Base-by-base conservation (phyloP, 2,888 invertebrate species). In the Synergus laeviventris region DNA sequence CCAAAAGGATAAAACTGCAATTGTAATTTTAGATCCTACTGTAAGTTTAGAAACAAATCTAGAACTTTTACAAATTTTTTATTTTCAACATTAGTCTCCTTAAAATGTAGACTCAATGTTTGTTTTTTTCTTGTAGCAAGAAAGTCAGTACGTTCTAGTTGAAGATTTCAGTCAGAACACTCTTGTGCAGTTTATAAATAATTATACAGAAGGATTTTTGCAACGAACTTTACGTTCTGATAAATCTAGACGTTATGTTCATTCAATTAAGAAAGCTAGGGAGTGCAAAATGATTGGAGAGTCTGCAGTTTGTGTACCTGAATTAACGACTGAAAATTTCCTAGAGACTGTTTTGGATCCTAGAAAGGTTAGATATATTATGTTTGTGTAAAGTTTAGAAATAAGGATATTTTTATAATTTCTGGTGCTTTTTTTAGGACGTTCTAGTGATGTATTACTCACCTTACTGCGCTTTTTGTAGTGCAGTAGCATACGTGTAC, bases 391-490 rank as follows among this genome's bases (percentile, higher is more conserved):
- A 62, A 36, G 9, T 39, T n/a, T 66, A 66, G 42, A 14, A 3
- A 36, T 14, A 70, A 11, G 3, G n/a, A 70, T 18, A 16, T 42
- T 31, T 73, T 60, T 14, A 14, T 18, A 9, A 61, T 16, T 64
- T 75, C 18, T 75, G 80, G 78, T 75, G 76, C 31, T 79, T 82
- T 84, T 92, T 91, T 42, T 91, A 95, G 97, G 94, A 95, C 86
- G 94, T 95, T 78, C 93, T 97, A 73, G 93, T 95, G 11, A 92
- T 97, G 83, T 96, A 96, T 90, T 94, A 96, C 86, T 95, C 96
- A 5, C 94, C 94, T 38, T 95, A 95, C 88, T 96, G 96, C 91
- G 94, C 94, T 1, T 95, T 97, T 90, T 95, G 96, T 84, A 94
- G 94, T 74, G 92, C 94, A 21, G 92, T 95, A 79, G 92, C 95